Base-by-base conservation (phyloP, 2,888 invertebrate species). In the Hesperia comma region DNA sequence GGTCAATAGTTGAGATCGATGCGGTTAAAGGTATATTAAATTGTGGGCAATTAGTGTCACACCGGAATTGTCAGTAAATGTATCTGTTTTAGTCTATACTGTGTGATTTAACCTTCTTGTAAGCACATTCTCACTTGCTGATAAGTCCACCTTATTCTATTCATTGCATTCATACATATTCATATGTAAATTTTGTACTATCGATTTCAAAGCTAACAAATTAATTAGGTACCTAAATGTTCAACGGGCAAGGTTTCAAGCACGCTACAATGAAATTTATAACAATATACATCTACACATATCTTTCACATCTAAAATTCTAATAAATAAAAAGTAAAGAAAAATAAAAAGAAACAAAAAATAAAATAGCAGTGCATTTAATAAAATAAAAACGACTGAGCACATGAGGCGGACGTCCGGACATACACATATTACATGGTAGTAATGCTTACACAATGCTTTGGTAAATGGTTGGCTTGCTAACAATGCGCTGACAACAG, bases 361-460 rank as follows among this genome's bases (percentile, higher is more conserved):
- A 75, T 81, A 85, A 81, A 86, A 83, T 85, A 87, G 87, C 87
- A 86, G 87, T 87, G 87, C 87, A 86, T 87, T 87, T 87, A 87
- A 84, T 87, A 83, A 84, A 85, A 86, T 83, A 84, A 85, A 83
- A 81, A 79, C 82, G 82, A 81, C 81, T 84, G 86, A 86, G 84
- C 84, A 82, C 79, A 82, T 73, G 78, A 85, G 84, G 83, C 84
- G 83, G 84, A 82, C 74, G 75, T 69, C 70, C 67, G 61, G 43
- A 53, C 63, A 54, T 55, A 64, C 56, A 61, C 19, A 57, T 56
- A 56, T 40, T 51, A 62, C 54, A 66, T 57, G 43, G 43, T 54
- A 58, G 49, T 49, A 49, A 49, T 49, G 49, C 49, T 49, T 19
- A 70, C 71, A 63, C 63, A 72, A 67, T 68, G 72, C 74, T 74